phyloP scores from a whole-genome alignment of 2,113 vertebrate species.

The Nanorana parkeri region DNA sequence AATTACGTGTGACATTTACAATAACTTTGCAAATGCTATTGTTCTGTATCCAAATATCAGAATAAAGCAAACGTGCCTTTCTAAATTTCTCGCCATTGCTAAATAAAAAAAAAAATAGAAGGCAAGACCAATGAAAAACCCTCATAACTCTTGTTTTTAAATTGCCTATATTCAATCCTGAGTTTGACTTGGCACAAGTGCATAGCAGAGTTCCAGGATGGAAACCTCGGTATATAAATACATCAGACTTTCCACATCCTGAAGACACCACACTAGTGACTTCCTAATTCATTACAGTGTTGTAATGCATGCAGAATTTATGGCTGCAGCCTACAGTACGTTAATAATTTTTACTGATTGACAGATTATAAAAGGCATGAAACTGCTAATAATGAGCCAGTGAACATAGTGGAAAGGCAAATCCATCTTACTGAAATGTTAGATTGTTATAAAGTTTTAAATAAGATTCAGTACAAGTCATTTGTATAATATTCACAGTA shows the following conservation, averaged over 20 bases:
- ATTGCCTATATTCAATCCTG: no score
- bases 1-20: no score
- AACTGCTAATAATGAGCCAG: constrained; percentile 31
- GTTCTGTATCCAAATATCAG: no score
- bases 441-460: constrained; percentile 28
- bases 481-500: constrained; percentile 7
- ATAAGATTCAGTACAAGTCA: constrained; percentile 32
- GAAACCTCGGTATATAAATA: neutral
- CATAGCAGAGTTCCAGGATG: neutral
- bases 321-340: neutral
- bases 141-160: no score
- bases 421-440: constrained; percentile 47
- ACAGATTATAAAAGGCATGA: constrained; percentile 45
- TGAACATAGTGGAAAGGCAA: constrained; percentile 12
- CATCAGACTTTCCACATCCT: constrained; percentile 14
- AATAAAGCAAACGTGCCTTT: no score
- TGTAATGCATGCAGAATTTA: constrained; percentile 27
- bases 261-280: constrained; percentile 14
- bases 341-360: constrained; percentile 50
- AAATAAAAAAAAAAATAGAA: no score
- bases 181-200: no score
- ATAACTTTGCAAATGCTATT: no score
- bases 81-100: no score
- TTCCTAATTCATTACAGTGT: constrained; percentile 22
- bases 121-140: no score